Evolutionary conservation across 2,888 invertebrate genomes (phyloP).

Genomic region (Synergus itoensis): DNA sequence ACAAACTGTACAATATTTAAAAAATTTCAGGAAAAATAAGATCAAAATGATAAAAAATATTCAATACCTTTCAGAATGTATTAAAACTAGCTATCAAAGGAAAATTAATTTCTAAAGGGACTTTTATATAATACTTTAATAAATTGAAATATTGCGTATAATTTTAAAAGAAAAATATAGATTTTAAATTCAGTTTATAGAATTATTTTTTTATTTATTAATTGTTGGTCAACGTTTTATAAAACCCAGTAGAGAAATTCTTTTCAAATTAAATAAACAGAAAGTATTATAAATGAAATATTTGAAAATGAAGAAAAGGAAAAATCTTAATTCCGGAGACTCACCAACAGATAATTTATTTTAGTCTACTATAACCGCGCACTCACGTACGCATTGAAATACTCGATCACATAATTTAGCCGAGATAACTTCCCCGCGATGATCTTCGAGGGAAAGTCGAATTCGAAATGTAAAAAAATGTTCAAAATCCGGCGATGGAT

Average conservation of each 20-base stretch:
- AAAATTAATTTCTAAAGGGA: too few species aligned
- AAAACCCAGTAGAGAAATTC: not conserved
- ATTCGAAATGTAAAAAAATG: not conserved
- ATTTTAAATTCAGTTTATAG: too few species aligned
- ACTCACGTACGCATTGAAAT: conserved; percentile 37
- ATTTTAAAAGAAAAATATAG: too few species aligned
- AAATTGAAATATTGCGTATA: too few species aligned
- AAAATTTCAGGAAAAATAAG: too few species aligned
- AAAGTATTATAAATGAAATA: not conserved
- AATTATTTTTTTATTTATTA: not conserved
- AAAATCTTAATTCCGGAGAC: not conserved
- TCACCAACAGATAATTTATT: conserved; percentile 25
- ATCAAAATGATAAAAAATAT: too few species aligned
- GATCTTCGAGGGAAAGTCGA: conserved; percentile 13
- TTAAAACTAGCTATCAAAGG: too few species aligned
- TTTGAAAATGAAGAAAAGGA: not conserved
- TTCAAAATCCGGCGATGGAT: not conserved
- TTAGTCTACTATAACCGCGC: not conserved
- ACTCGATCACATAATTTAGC: conserved; percentile 35
- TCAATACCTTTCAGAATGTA: too few species aligned
- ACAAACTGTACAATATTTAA: too few species aligned
- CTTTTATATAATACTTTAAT: too few species aligned
- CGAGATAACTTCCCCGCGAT: conserved; percentile 38
- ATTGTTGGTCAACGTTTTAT: not conserved
- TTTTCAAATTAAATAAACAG: not conserved